Base-by-base conservation (phyloP, 2,113 vertebrate genomes). In the Noctilio leporinus region DNA sequence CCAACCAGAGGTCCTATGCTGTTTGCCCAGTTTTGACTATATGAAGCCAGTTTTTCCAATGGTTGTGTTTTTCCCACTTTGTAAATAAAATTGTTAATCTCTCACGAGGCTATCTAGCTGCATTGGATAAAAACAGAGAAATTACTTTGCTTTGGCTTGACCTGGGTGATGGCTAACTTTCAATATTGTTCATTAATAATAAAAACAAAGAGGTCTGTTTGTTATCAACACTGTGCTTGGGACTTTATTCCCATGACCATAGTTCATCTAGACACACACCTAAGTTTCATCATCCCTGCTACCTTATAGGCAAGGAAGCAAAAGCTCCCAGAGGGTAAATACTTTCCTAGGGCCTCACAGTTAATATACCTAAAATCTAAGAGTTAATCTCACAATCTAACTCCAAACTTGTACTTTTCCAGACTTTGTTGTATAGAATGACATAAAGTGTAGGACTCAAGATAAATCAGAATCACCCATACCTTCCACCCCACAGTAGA, bases 1-100 rank as follows among this genome's bases (percentile, higher is more conserved):
- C 89, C 77, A 38, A 76, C 30, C 35, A 38, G 83, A 93, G 59
- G 16, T 59, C 22, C 53, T n/a, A 1, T 17, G 35, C 51, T 49
- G 24, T 65, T 28, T 86, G 53, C 62, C 80, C 57, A 77, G 38
- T 76, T 93, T 89, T 59, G 82, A 80, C 89, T 45, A 30, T 59
- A 91, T 91, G 82, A 45, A 84, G 49, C 12, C 78, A 65, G 64
- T 12, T 75, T 96, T 75, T 83, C 78, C 85, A 92, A 77, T 5
- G 5, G 67, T 57, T 65, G 8, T 6, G 28, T 33, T 96, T 94
- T 96, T 89, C 65, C 89, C 59, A 70, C 90, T 97, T 87, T 85
- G 95, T 95, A 95, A 97, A 97, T 92, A 97, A 96, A 96, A 62
- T 62, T 24, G 49, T 97, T 86, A 96, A 90, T 97, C 95, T 97